Base-by-base conservation (phyloP, 2,888 invertebrate species). In the Smittia aterrima region DNA sequence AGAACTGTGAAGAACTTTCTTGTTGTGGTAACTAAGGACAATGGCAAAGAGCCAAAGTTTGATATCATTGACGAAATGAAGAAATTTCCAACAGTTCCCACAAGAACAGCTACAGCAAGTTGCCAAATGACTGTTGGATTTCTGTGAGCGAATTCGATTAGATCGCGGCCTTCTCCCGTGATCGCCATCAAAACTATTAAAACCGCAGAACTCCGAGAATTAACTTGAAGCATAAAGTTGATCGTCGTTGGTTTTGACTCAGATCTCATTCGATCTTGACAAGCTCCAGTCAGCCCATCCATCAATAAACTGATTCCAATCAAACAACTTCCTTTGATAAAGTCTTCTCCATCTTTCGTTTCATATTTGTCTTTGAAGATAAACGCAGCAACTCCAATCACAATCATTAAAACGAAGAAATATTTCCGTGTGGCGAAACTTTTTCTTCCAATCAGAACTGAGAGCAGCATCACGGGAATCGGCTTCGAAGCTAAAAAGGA, bases 61-160 rank as follows among this genome's bases (percentile, higher is more conserved):
- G 72, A 58, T 6, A 92, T 90, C 76, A 90, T 92, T 75, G 90
- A 83, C 82, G 91, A 93, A 79, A 93, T 90, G 81, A 93, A 94
- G 77, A 89, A 88, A 85, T 93, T 92, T 68, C 93, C 93, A 24
- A 92, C 79, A 22, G 92, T 90, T 78, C 90, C 89, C 25, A 90
- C 86, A 62, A 90, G 67, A 1, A 90, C 87, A 77, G 93, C 86
- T 1, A 86, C 80, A 0, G 86, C 68, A 77, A 93, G 85, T 78
- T 91, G 86, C 77, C 83, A 82, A 0, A 91, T 77, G 1, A 72
- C 24, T n/a, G n/a, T 11, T 1, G 58, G 72, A 72, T 72, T 58
- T 72, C 22, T 6, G 1, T 13, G 24, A n/a, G 25, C n/a, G 13
- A 72, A 72, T 22, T 38, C 0, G 27, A 72, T 38, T 20, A 72